Evolutionary conservation across 1,140 invertebrate species (phyloP), one percentile per base, ranked within the genome.

Genomic region (Meteorus sp.): DNA sequence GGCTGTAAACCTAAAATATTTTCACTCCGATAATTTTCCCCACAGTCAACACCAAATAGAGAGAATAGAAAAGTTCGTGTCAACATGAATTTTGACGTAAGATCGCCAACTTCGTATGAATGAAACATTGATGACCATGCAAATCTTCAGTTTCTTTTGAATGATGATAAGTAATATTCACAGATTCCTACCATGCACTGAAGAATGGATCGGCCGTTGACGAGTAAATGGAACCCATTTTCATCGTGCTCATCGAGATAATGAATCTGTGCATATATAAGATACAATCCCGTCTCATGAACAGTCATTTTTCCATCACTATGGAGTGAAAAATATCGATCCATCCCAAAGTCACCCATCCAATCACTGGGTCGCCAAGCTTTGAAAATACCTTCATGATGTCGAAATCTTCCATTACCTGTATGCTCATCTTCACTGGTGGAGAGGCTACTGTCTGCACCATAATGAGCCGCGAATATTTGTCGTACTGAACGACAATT

Each of bases 181-280:
- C 41, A 58, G 9, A 15, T 2, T 37, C 13, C n/a, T n/a, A 76
- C 74, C 76, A 74, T 84, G 74, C 85, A 89, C 62, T 82, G 85
- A 44, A 89, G 73, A 64, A 88, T 73, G 35, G 76, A 66, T 13
- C 77, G 68, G 13, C 78, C 70, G 43, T 84, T 85, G 45, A 84
- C 81, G 45, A 83, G 77, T 11, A 89, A 76, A 37, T 81, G 77
- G 61, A 84, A 89, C 0, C 86, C 85, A 65, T 87, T 87, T 44
- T 81, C 79, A 56, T 87, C 84, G 61, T 88, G 84, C 9, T 81
- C 76, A 62, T 89, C 86, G 7, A 86, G 69, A 63, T 88, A 89
- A 68, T 84, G 86, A 25, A 89, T 83, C 71, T 88, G 87, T 2
- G 85, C 85, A 67, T 88, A 88, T n/a, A 85, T 75, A 50, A 87